Evolutionary conservation across 2,113 vertebrate genomes (phyloP).

Genomic region (Propithecus coquereli): DNA sequence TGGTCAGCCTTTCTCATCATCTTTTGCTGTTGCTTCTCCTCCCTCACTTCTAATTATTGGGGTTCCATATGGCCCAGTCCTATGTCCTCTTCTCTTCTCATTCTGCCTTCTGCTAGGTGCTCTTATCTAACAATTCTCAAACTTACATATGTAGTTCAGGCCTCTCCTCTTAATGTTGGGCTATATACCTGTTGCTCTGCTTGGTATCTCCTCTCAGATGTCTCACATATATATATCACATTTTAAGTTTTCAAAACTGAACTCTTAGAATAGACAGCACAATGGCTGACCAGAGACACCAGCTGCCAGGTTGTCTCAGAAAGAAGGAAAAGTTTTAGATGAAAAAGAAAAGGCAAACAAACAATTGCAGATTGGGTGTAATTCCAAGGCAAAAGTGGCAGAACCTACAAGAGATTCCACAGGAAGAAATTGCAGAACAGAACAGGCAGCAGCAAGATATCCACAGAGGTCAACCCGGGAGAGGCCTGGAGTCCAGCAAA

Average conservation of each 20-base stretch:
- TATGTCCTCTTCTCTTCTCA: not conserved
- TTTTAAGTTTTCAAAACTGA: not conserved
- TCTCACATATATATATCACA: not conserved
- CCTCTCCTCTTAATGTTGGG: not conserved
- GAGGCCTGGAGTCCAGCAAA: too few relatives aligned
- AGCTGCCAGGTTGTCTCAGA: too few relatives aligned
- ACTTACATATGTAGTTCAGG: not conserved
- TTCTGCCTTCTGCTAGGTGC: not conserved
- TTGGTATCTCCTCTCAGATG: not conserved
- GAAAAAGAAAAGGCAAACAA: too few relatives aligned
- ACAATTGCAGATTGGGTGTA: too few relatives aligned
- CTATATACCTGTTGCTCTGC: not conserved
- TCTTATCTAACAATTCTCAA: not conserved
- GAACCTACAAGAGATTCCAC: too few relatives aligned
- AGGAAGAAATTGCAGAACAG: too few relatives aligned
- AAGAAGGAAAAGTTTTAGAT: too few relatives aligned
- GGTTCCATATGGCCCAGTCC: not conserved
- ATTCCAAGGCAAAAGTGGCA: too few relatives aligned
- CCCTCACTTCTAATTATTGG: not conserved
- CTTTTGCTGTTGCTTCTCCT: not conserved
- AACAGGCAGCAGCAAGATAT: too few relatives aligned
- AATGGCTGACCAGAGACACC: too few relatives aligned
- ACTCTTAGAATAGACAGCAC: not conserved
- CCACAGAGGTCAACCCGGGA: too few relatives aligned
- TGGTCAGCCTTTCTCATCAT: not conserved